Base-by-base conservation (phyloP, 2,113 vertebrate genomes). In the Polyodon spathula region DNA sequence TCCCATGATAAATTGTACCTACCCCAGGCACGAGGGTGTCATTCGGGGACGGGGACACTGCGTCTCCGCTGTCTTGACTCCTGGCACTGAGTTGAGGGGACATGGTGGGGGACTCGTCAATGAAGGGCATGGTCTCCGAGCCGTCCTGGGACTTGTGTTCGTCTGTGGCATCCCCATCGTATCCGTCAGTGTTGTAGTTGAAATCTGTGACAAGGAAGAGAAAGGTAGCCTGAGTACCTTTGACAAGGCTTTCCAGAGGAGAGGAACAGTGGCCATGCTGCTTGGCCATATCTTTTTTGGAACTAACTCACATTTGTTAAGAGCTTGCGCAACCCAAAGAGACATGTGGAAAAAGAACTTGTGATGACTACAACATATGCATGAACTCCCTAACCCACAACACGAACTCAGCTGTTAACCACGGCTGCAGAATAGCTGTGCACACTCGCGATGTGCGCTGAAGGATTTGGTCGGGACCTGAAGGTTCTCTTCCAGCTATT, bases 41-140 rank as follows among this genome's bases (percentile, higher is more conserved):
- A 0, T 86, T 76, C 38, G 92, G 92, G 1, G 87, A 91, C 58
- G 94, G 92, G 0, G 90, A 94, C 12, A 91, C 66, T 0, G 73
- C 59, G 17, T 91, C 83, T 8, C 80, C 90, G 7, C 90, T 79
- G 1, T 93, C 88, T 6, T 88, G 89, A 67, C 87, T 80, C 0
- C 89, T 89, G 67, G 89, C 78, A 0, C 94, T 92, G 81, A 97
- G 91, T 76, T 95, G 93, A 27, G 94, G 95, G 0, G 95, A 97
- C 94, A 97, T 97, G 75, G 94, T 97, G 74, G 95, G 95, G 0
- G 95, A 98, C 71, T 97, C 95, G 0, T 98, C 95, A 56, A 98
- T 98, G 75, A 91, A 98, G 2, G 94, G 95, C 92, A 97, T 93
- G 55, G 94, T 91, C 82, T 98, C 94, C 0, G 94, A 95, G 78